phyloP scores from a whole-genome alignment of 64 coral and sea anemone species.

The Trachythela sp. region DNA sequence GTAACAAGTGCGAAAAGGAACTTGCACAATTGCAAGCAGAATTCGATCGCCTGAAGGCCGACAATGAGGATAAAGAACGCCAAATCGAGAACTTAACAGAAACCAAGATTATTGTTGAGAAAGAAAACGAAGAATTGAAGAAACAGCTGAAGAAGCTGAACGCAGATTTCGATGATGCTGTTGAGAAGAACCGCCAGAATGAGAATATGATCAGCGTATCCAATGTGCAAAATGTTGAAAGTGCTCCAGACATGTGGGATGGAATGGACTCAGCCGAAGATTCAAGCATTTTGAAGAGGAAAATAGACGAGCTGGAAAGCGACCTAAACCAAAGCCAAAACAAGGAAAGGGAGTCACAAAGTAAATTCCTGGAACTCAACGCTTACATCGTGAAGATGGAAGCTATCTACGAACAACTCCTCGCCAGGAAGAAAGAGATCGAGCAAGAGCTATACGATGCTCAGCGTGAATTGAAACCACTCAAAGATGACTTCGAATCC shows the following conservation, averaged over 20 bases:
- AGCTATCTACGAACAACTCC: slow-evolving; percentile 68
- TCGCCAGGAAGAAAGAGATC: slow-evolving; percentile 83
- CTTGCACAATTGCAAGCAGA: slow-evolving; percentile 55
- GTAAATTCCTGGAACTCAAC: slow-evolving; percentile 62
- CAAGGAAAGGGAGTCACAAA: slow-evolving; percentile 66
- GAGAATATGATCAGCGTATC: slow-evolving; percentile 39
- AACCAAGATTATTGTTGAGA: slow-evolving; percentile 43
- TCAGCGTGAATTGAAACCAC: slow-evolving; percentile 68
- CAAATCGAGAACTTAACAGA: slow-evolving; percentile 71
- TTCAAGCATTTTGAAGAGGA: slow-evolving; percentile 57
- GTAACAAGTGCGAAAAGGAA: slow-evolving; percentile 52
- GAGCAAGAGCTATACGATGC: slow-evolving; percentile 74
- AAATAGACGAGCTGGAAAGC: slow-evolving; percentile 61
- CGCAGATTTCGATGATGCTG: slow-evolving; percentile 47
- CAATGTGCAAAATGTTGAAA: slow-evolving; percentile 66
- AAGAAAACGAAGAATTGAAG: slow-evolving; percentile 62
- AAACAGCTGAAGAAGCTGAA: slow-evolving; percentile 63
- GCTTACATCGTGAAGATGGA: slow-evolving; percentile 69
- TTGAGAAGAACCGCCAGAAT: slow-evolving; percentile 61
- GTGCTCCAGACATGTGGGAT: slow-evolving; percentile 47
- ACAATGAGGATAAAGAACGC: slow-evolving; percentile 52
- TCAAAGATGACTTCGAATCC: slow-evolving; percentile 74
- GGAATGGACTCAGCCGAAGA: slow-evolving; percentile 58
- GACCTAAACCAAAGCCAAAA: slow-evolving; percentile 55
- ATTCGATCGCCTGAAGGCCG: slow-evolving; percentile 40